Percentiles rank a stretch among this genome's conserved stretches.
phyloP scores from a whole-genome alignment of 2,888 invertebrate genomes.

The Rhodophaea formosa region DNA sequence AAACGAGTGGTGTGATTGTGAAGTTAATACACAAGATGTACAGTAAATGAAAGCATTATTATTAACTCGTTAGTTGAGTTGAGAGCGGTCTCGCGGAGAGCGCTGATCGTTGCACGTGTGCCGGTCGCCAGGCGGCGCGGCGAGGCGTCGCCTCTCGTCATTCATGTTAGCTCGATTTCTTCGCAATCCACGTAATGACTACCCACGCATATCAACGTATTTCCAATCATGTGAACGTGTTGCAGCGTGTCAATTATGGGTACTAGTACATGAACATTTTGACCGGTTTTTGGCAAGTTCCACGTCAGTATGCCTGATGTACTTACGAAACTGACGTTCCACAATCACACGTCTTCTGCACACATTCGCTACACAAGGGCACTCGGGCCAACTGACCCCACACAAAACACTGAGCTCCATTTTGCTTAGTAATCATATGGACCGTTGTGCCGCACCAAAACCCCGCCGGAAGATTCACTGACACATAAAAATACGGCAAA shows the following conservation, averaged over 20 bases:
- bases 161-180: slow-evolving; percentile 62
- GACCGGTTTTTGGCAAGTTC: slow-evolving; percentile 45
- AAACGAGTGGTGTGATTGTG: slow-evolving; percentile 14
- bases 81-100: slow-evolving; percentile 48
- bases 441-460: slow-evolving; percentile 60
- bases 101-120: slow-evolving; percentile 61
- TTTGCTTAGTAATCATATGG: slow-evolving; percentile 43
- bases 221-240: slow-evolving; percentile 26
- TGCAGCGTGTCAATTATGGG: slow-evolving; percentile 30
- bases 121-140: slow-evolving; percentile 55
- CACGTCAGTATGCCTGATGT: slow-evolving; percentile 59
- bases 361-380: slow-evolving; percentile 72
- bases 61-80: slow-evolving; percentile 51
- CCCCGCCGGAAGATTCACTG: slow-evolving; percentile 73
- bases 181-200: slow-evolving; percentile 50
- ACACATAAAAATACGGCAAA: slow-evolving; percentile 71
- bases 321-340: slow-evolving; percentile 76
- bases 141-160: slow-evolving; percentile 63
- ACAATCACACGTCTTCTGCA: slow-evolving; percentile 74
- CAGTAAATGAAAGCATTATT: slow-evolving; percentile 52
- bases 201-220: slow-evolving; percentile 48
- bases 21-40: slow-evolving; percentile 33
- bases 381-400: slow-evolving; percentile 71
- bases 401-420: slow-evolving; percentile 66
- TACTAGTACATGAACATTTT: slow-evolving; percentile 34